Percentiles rank a stretch among this genome's conserved stretches.
Conservation (phyloP, 2,888 invertebrate genomes). For the Halictus quadricinctus region DNA sequence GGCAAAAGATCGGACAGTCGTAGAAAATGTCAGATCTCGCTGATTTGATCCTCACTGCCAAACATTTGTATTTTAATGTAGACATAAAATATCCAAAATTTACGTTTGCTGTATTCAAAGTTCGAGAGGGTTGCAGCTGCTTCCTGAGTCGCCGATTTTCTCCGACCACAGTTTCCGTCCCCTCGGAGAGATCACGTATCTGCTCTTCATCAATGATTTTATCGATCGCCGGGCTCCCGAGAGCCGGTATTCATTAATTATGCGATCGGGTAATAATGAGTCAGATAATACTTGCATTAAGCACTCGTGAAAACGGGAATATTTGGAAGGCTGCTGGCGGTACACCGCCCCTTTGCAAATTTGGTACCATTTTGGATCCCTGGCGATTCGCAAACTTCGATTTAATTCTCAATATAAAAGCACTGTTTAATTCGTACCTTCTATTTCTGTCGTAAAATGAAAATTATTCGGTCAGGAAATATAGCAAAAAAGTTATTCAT, state of each 20-base stretch:
- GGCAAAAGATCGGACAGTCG: background rate
- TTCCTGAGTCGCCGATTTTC: constrained; percentile 28
- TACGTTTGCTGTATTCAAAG: background rate
- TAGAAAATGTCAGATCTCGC: background rate
- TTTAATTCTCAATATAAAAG: too few species aligned
- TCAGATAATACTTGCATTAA: constrained; percentile 60
- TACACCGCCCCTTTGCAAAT: constrained; percentile 13
- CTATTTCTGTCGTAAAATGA: too few species aligned
- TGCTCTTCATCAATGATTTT: constrained; percentile 47
- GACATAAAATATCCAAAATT: background rate
- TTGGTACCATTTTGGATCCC: constrained; percentile 15
- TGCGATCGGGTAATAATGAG: constrained; percentile 45
- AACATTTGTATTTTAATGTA: background rate
- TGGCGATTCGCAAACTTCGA: background rate
- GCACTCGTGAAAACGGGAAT: constrained; percentile 37
- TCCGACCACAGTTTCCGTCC: constrained; percentile 15
- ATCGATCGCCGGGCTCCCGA: constrained; percentile 32
- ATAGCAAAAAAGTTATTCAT: too few species aligned
- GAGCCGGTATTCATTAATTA: constrained; percentile 49
- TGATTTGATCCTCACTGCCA: background rate
- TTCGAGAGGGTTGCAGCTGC: constrained; percentile 19
- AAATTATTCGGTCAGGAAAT: too few species aligned
- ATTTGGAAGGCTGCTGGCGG: constrained; percentile 29
- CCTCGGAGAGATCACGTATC: constrained; percentile 35
- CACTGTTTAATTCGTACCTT: too few species aligned